These are phyloP conservation scores for Cyprinodon diabolis DNA, from an alignment of 2,797 vertebrate genomes.

Conservation along the genomic window DNA sequence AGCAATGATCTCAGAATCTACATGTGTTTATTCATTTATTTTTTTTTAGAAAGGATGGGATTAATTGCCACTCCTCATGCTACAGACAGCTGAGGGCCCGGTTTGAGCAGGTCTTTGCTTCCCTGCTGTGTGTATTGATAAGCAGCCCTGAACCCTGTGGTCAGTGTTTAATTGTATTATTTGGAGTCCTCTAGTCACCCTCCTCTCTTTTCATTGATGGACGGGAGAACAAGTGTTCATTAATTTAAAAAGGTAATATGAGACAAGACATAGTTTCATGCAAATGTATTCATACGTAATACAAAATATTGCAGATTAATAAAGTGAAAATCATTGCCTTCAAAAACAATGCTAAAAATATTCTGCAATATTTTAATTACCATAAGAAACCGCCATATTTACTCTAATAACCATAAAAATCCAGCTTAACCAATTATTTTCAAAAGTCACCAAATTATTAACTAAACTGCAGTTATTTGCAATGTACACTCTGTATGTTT, in stretches of 20 bases:
- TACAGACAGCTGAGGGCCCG: constrained; percentile 61
- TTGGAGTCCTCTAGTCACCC: constrained; percentile 77
- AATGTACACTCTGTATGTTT: too few species aligned
- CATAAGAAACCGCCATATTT: not conserved
- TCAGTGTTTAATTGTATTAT: constrained; percentile 85
- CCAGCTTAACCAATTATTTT: not conserved
- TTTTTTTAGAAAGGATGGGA: constrained; percentile 26
- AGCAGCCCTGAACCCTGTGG: constrained; percentile 79
- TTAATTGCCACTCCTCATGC: constrained; percentile 57
- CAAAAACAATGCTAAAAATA: not conserved
- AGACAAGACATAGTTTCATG: constrained; percentile 37
- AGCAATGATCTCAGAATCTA: constrained; percentile 1
- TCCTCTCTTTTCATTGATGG: constrained; percentile 65
- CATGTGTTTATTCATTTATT: not conserved
- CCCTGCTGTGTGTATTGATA: constrained; percentile 79
- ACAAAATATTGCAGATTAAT: not conserved
- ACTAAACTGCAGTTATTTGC: too few species aligned
- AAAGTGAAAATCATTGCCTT: not conserved
- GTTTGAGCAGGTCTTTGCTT: constrained; percentile 69
- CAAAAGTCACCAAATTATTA: too few species aligned
- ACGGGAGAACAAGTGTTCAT: constrained; percentile 65
- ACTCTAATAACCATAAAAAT: not conserved
- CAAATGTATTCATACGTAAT: not conserved
- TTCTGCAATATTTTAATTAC: not conserved
- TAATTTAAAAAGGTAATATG: constrained; percentile 55